Evolutionary conservation across 1,140 invertebrate species (phyloP), one percentile per base, ranked within the genome.

Genomic region (Leptonema lineaticorne): DNA sequence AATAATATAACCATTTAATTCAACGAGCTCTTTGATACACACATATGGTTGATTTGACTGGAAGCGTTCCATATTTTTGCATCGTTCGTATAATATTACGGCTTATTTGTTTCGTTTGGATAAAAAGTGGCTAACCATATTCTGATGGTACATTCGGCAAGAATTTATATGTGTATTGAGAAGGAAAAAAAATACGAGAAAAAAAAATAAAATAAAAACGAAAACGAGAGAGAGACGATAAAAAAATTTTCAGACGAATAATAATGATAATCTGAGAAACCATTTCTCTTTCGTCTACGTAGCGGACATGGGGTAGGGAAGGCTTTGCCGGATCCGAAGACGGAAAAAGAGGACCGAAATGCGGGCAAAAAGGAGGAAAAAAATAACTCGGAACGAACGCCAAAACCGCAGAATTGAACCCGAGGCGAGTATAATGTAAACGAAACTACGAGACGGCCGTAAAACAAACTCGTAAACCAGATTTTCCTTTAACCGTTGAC

Each of bases 31-130:
- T n/a, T 30, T 16, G 29, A 28, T 62, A 62, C 58, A n/a, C n/a
- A n/a, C n/a, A 62, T 62, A 62, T 62, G 58, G n/a, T 20, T 46
- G 62, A 64, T 64, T 46, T 26, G 62, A 9, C 62, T 64, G 62
- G 62, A 64, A 64, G 46, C 62, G 62, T 64, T 64, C 62, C 62
- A 64, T 64, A 64, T 64, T 64, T n/a, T 64, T 53, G 62, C 45
- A 64, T 64, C 62, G 33, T 64, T 64, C 37, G 45, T 45, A 64
- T 64, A 64, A 64, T 64, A 64, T 64, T 64, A 64, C 62, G 62
- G 45, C 62, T 64, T 64, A 64, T 64, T 64, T 64, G 62, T 64
- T 64, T 64, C 37, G 62, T 37, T 26, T 46, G 33, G 33, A 63
- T 45, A 63, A 64, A 64, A 64, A 64, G 46, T 14, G 45, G 45